phyloP scores from a whole-genome alignment of 1,140 invertebrate genomes.

The Zeugodacus cucurbitae region DNA sequence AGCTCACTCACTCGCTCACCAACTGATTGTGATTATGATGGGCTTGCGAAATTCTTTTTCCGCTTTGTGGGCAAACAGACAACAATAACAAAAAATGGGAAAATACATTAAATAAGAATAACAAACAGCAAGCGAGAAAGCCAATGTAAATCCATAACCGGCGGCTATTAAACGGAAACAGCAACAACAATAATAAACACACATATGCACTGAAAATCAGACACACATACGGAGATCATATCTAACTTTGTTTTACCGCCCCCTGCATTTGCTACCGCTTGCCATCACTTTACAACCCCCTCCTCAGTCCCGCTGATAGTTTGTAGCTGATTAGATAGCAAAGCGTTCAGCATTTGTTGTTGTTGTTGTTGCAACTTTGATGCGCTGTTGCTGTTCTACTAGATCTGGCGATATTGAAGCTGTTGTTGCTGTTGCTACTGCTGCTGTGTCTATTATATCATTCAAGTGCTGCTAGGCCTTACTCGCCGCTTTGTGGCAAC shows the following conservation, averaged over 20 bases:
- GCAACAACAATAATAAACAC: neutral
- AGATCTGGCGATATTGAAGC: neutral
- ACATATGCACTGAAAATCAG: neutral
- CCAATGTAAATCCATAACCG: neutral
- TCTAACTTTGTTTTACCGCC: neutral
- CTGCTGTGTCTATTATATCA: neutral
- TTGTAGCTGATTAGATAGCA: neutral
- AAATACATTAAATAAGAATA: neutral
- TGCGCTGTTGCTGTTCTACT: neutral
- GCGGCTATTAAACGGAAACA: conserved; percentile 6
- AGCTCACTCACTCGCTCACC: neutral
- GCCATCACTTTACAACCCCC: neutral
- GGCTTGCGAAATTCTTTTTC: neutral
- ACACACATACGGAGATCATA: neutral
- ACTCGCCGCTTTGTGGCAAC: conserved; percentile 16
- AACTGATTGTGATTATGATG: neutral
- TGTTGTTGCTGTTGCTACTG: neutral
- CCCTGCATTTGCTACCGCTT: neutral
- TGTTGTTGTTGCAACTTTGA: conserved; percentile 1
- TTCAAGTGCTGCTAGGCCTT: neutral
- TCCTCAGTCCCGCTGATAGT: neutral
- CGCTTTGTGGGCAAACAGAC: neutral
- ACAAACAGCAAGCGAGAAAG: neutral
- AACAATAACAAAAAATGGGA: neutral
- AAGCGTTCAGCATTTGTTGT: neutral